Conservation (phyloP, 35 echinoderm and acorn worm species). For the Diadema setosum region DNA sequence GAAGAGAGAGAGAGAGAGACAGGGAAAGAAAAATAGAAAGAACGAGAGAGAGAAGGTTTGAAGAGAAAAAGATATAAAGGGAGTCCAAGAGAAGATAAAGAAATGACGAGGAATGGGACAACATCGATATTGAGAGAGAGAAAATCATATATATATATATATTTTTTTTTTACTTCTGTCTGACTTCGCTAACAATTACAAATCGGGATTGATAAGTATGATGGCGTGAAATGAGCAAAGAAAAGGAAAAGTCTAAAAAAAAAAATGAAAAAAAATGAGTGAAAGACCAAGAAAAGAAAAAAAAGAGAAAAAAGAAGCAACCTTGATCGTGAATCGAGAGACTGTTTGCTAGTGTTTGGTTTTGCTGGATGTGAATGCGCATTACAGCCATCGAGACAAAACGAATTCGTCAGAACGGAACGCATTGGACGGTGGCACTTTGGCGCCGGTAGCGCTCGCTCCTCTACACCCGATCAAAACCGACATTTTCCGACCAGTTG, state of each 20-base stretch:
- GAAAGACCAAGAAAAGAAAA: no score
- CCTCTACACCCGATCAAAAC: background rate
- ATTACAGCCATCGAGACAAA: background rate
- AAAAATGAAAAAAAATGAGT: no score
- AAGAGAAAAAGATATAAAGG: background rate
- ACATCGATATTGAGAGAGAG: background rate
- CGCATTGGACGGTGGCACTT: background rate
- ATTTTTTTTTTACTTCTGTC: background rate
- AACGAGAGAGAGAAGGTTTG: background rate
- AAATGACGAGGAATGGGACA: background rate
- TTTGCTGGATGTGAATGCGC: background rate
- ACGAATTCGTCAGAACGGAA: background rate
- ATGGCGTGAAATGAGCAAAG: conserved; percentile 1
- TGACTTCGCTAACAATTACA: conserved; percentile 27
- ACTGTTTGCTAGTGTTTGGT: background rate
- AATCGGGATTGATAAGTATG: conserved; percentile 5
- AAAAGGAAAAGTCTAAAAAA: no score
- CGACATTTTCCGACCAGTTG: conserved; percentile 14
- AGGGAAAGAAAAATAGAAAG: background rate
- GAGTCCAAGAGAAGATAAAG: background rate
- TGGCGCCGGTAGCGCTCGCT: background rate
- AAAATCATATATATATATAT: background rate
- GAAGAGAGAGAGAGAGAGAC: background rate
- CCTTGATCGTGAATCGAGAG: background rate
- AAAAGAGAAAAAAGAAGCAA: background rate